Conservation (phyloP, 2,113 vertebrate species). For the Mustela nigripes region DNA sequence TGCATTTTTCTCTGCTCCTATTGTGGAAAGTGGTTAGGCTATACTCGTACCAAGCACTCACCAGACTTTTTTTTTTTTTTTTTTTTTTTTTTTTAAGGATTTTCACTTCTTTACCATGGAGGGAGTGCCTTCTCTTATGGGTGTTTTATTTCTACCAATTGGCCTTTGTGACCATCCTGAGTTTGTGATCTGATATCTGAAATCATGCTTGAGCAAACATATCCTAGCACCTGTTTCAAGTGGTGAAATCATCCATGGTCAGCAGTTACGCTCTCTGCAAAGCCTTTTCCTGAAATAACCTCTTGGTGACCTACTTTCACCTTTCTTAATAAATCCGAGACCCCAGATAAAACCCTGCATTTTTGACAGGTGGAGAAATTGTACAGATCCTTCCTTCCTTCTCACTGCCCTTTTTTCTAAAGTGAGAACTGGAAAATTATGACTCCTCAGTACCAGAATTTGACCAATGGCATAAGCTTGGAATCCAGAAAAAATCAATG, state of each 20-base stretch:
- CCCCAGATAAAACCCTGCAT: conserved; percentile 32
- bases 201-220: not conserved
- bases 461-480: conserved; percentile 22
- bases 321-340: not conserved
- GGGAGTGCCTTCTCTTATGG: not conserved
- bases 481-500: not conserved
- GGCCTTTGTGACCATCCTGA: not conserved
- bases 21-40: not conserved
- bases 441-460: not conserved
- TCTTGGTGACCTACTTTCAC: conserved; percentile 35
- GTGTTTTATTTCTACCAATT: not conserved
- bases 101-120: not conserved
- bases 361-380: conserved; percentile 37
- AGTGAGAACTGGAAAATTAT: conserved; percentile 26
- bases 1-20: not conserved
- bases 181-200: conserved; percentile 63
- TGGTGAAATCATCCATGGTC: not conserved
- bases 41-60: fast-evolving
- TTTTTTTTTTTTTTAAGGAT: not conserved
- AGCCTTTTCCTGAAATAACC: conserved; percentile 61
- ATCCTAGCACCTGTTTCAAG: conserved; percentile 54
- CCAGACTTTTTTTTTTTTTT: not conserved
- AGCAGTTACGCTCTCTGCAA: not conserved
- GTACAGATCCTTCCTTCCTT: not conserved
- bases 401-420: conserved; percentile 25